A percentile compares a stretch with the other conserved stretches of the same genome.
Evolutionary conservation across 2,888 invertebrate genomes (phyloP).

Genomic region (Oscheius onirici): DNA sequence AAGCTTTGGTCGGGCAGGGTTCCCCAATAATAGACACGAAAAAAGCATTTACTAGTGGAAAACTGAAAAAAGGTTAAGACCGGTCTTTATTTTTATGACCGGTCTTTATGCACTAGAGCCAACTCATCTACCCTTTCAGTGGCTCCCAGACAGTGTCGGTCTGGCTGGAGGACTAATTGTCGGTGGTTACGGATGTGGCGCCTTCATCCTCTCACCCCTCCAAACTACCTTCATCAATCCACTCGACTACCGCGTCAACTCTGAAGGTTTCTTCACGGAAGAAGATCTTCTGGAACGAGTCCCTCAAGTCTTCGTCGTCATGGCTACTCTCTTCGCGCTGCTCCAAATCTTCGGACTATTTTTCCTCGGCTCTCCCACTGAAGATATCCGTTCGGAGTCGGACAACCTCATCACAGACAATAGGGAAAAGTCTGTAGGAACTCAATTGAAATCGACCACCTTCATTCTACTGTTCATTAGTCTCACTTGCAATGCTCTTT

Average conservation of each 20-base stretch:
- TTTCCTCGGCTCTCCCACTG: slow-evolving; percentile 59
- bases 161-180: slow-evolving; percentile 72
- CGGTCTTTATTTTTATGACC: too few species aligned
- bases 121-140: slow-evolving; percentile 49
- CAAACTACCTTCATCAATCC: slow-evolving; percentile 67
- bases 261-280: slow-evolving; percentile 65
- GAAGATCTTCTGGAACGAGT: slow-evolving; percentile 66
- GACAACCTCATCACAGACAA: slow-evolving; percentile 32
- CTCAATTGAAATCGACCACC: slow-evolving; percentile 52
- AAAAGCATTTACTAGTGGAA: too few species aligned
- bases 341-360: slow-evolving; percentile 62
- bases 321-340: slow-evolving; percentile 59
- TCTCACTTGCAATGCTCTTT: slow-evolving; percentile 61
- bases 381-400: slow-evolving; percentile 22
- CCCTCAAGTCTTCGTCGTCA: slow-evolving; percentile 63
- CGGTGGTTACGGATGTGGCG: slow-evolving; percentile 73
- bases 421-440: slow-evolving; percentile 6
- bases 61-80: too few species aligned
- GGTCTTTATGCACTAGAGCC: too few species aligned
- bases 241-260: slow-evolving; percentile 59
- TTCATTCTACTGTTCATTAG: slow-evolving; percentile 62
- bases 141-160: slow-evolving; percentile 69
- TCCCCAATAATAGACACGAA: too few species aligned
- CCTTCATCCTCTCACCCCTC: slow-evolving; percentile 47
- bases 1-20: too few species aligned